Percentiles rank a stretch among this genome's conserved stretches.
Evolutionary conservation across 1,140 invertebrate genomes (phyloP).

Genomic region (Drosophila sechellia): DNA sequence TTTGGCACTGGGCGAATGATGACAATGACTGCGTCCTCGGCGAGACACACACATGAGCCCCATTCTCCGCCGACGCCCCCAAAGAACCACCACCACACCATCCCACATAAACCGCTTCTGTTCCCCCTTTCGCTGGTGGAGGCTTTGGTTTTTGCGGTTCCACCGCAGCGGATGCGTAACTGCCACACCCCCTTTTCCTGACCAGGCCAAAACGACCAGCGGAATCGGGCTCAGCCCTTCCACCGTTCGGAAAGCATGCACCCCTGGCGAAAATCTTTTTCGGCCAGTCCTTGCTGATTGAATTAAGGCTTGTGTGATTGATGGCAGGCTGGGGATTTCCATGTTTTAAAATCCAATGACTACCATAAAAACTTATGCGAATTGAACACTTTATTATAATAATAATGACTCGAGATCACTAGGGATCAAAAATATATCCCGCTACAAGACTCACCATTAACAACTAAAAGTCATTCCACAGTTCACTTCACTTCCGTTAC

Average conservation of each 20-base stretch:
- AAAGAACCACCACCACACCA: not conserved
- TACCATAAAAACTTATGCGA: no score
- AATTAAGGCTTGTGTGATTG: constrained; percentile 35
- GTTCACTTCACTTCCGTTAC: constrained; percentile 12
- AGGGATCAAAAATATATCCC: no score
- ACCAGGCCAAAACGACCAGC: constrained; percentile 18
- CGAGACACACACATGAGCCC: constrained; percentile 23
- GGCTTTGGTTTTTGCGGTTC: constrained; percentile 83
- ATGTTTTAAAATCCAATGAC: not conserved
- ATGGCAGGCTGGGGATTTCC: not conserved
- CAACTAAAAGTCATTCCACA: not conserved
- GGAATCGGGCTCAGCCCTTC: constrained; percentile 20
- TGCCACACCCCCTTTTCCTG: not conserved
- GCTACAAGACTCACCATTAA: no score
- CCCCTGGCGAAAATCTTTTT: constrained; percentile 4
- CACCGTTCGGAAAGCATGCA: not conserved
- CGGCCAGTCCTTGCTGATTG: constrained; percentile 20
- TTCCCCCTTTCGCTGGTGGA: constrained; percentile 49
- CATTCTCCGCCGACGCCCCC: not conserved
- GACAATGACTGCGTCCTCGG: constrained; percentile 67
- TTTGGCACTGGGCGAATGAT: constrained; percentile 56
- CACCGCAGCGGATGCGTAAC: constrained; percentile 68
- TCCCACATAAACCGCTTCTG: constrained; percentile 23
- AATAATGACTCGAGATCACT: no score
- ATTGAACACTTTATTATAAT: no score